Evolutionary conservation across 2,797 vertebrate species (phyloP).

Genomic region (Hydrocynus forskahlii): DNA sequence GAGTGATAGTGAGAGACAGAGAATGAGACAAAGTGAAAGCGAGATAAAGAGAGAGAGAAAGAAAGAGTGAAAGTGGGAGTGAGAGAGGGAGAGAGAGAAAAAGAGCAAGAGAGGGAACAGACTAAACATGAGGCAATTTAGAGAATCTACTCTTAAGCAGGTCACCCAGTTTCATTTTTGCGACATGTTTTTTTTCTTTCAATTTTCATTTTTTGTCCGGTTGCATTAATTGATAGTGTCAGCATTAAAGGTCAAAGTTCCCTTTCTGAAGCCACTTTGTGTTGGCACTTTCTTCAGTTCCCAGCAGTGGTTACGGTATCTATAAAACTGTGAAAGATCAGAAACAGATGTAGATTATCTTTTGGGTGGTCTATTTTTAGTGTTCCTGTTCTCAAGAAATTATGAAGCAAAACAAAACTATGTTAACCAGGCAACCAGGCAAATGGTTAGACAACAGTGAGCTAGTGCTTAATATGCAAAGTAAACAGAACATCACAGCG

Average conservation of each 20-base stretch:
- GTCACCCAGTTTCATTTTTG: no score
- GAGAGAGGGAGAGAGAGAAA: no score
- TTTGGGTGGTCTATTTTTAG: background rate
- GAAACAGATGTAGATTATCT: background rate
- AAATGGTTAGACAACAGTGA: background rate
- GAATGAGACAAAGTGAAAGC: no score
- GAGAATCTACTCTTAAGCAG: no score
- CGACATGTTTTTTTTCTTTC: no score
- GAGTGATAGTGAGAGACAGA: no score
- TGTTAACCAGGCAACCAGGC: background rate
- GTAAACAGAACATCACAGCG: background rate
- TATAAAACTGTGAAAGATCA: background rate
- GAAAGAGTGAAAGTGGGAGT: no score
- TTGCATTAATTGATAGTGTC: background rate
- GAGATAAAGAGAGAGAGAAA: no score
- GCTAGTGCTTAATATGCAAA: background rate
- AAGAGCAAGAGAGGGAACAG: no score
- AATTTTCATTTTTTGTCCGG: no score
- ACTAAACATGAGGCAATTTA: no score
- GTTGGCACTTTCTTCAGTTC: background rate
- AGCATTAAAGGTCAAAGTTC: background rate
- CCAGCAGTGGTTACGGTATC: background rate
- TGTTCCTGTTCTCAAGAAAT: constrained; percentile 3
- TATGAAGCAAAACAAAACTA: constrained; percentile 1
- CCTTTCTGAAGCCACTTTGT: background rate